phyloP scores from a whole-genome alignment of 1,140 invertebrate species.

The Dreissena rostriformis region DNA sequence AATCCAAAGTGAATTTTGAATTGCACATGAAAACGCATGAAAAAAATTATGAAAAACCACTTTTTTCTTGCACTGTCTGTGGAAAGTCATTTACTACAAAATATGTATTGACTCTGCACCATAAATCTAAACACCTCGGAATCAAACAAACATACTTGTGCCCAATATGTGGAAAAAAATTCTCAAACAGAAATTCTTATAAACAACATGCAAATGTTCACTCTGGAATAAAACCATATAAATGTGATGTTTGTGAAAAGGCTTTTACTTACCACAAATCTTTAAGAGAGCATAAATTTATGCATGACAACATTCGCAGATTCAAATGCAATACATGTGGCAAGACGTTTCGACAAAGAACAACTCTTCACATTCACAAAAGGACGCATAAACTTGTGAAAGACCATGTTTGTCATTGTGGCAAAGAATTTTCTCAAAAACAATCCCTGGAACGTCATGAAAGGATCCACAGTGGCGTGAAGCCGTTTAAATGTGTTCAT shows the following conservation, averaged over 20 bases:
- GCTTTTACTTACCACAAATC: constrained; percentile 70
- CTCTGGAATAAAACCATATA: constrained; percentile 66
- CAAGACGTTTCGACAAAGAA: constrained; percentile 69
- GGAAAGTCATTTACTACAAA: constrained; percentile 70
- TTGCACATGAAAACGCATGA: constrained; percentile 66
- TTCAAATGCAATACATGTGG: constrained; percentile 68
- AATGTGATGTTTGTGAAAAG: constrained; percentile 72
- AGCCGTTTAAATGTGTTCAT: constrained; percentile 68
- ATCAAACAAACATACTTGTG: constrained; percentile 68
- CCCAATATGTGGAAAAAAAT: constrained; percentile 74
- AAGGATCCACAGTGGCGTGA: constrained; percentile 74
- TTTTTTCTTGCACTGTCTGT: constrained; percentile 68
- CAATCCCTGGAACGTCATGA: constrained; percentile 72
- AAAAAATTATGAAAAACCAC: constrained; percentile 61
- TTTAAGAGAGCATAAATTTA: constrained; percentile 68
- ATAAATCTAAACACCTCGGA: constrained; percentile 67
- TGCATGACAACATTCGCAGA: constrained; percentile 66
- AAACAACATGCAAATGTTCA: constrained; percentile 74
- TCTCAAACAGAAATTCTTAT: constrained; percentile 69
- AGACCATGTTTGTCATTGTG: constrained; percentile 73
- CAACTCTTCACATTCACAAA: constrained; percentile 67
- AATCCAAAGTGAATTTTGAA: constrained; percentile 57
- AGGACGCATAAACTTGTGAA: constrained; percentile 69
- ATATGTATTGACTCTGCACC: constrained; percentile 67
- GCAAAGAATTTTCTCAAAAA: constrained; percentile 74